Evolutionary conservation across 1,140 invertebrate genomes (phyloP).

Genomic region (Hestina assimilis): DNA sequence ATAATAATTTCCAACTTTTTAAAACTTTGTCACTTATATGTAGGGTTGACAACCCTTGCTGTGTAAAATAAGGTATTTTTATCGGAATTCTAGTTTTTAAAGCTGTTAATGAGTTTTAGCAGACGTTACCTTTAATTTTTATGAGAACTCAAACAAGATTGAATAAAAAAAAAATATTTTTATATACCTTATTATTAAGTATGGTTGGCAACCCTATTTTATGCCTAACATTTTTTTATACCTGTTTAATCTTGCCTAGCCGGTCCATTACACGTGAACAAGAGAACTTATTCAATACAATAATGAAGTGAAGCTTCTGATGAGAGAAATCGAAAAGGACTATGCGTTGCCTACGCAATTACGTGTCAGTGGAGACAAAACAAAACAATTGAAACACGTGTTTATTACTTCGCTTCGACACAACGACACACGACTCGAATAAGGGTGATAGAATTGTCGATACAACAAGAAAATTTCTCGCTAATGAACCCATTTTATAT

Average conservation of each 20-base stretch:
- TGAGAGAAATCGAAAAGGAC: constrained; percentile 4
- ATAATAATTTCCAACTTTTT: no score
- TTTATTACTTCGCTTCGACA: constrained; percentile 10
- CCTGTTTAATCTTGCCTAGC: not conserved
- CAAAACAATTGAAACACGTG: constrained; percentile 19
- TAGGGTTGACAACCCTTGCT: no score
- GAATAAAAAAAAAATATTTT: no score
- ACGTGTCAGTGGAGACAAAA: constrained; percentile 11
- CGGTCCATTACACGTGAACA: not conserved
- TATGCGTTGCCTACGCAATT: constrained; percentile 10
- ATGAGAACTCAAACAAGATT: no score
- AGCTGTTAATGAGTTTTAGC: no score
- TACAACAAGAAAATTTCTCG: not conserved
- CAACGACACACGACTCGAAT: not conserved
- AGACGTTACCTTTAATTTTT: no score
- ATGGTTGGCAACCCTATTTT: no score
- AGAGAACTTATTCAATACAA: not conserved
- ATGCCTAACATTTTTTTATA: not conserved
- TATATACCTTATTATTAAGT: no score
- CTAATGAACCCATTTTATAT: constrained; percentile 1
- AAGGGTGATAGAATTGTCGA: not conserved
- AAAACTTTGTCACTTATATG: no score
- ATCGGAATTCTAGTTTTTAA: no score
- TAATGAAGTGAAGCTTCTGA: not conserved
- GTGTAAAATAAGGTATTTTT: no score